Base-by-base conservation (phyloP, 2,113 vertebrate genomes). In the Indicator indicator region DNA sequence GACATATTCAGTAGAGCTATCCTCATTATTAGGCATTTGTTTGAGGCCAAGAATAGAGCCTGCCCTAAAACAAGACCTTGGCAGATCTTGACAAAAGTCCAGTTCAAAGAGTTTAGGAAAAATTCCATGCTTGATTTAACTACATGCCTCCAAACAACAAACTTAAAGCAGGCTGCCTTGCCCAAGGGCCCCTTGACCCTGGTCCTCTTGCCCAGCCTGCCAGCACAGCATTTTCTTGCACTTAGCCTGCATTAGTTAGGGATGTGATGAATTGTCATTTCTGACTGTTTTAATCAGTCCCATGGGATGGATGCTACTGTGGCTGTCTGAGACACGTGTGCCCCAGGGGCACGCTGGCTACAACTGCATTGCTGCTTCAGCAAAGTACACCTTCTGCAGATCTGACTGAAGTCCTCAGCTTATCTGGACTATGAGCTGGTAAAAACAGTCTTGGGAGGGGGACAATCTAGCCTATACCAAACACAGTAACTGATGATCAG, bases 241-340 rank as follows among this genome's bases (percentile, higher is more conserved):
- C 67, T 52, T 36, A 2, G 2, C 5, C 46, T 28, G 9, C 9
- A 0, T 36, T 16, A 50, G 32, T 14, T 36, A 71, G 67, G n/a
- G 46, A 30, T 16, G 14, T 44, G 58, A 12, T 11, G 2, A 55
- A 4, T 11, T 54, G 44, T 54, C 72, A 40, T 19, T 71, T 77
- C 33, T 33, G 84, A 30, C 9, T 8, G 11, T 55, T 81, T 73
- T 33, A 12, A 59, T 36, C 36, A 27, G 27, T 19, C 73, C 46
- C 42, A 3, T 15, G 3, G 2, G 24, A 55, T 30, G 74, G 62
- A 85, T 46, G 71, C 56, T 48, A 30, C 2, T 2, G 32, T 16
- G 15, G 21, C 78, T 63, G 64, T 19, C 13, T 71, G 58, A 42
- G 54, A 56, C 0, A 0, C 0, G 0, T 0, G 0, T 59, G 36